phyloP scores from a whole-genome alignment of 2,888 invertebrate species.

The Morinoia aosen region DNA sequence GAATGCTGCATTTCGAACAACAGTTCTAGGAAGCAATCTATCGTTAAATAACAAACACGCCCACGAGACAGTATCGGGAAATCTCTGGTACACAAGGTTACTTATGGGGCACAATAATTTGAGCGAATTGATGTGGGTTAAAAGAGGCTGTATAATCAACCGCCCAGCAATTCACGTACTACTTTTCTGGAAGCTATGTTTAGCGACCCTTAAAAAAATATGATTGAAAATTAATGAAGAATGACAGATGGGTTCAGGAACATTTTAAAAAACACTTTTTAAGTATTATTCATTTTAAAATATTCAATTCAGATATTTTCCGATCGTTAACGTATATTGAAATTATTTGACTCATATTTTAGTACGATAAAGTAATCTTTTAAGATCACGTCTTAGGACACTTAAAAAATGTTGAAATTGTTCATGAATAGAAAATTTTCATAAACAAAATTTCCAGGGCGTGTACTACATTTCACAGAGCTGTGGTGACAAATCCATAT shows the following conservation, averaged over 20 bases:
- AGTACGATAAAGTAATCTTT: neutral
- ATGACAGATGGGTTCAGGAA: neutral
- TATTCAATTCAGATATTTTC: neutral
- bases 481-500: neutral
- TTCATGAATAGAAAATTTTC: neutral
- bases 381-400: neutral
- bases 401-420: neutral
- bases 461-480: neutral
- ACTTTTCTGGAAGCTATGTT: neutral
- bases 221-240: neutral
- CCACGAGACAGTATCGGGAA: neutral
- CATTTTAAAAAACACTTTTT: neutral
- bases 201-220: neutral
- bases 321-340: too few species aligned
- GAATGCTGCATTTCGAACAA: neutral
- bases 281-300: neutral
- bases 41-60: neutral
- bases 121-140: neutral
- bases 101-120: neutral
- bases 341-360: neutral
- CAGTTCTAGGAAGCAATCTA: neutral
- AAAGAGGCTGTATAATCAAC: neutral
- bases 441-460: neutral
- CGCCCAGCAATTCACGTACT: neutral
- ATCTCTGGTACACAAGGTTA: neutral